These are phyloP conservation scores for Orthosia cruda DNA, from an alignment of 2,888 invertebrate species.

Conservation along the genomic window DNA sequence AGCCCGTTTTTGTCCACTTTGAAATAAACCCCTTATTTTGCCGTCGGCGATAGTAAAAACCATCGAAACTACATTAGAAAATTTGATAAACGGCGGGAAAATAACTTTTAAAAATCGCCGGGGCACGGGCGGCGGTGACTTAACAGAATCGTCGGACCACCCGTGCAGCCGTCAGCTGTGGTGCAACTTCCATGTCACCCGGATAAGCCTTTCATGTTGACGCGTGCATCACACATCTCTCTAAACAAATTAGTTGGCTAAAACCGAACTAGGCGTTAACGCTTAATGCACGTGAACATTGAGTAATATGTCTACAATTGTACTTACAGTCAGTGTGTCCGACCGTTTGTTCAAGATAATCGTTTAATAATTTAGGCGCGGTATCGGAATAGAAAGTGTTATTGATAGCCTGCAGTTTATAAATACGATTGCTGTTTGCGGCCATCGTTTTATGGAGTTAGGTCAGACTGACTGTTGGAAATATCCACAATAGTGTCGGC, in stretches of 20 bases:
- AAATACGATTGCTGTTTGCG: background rate
- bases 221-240: background rate
- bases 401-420: conserved; percentile 32
- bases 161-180: conserved; percentile 6
- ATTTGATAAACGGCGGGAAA: conserved; percentile 1
- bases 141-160: conserved; percentile 35
- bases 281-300: background rate
- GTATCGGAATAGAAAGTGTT: conserved; percentile 7
- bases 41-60: background rate
- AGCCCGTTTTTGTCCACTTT: background rate
- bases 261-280: background rate
- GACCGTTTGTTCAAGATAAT: too few species aligned
- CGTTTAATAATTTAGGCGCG: too few species aligned
- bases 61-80: conserved; percentile 6
- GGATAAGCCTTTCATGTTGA: background rate
- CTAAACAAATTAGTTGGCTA: background rate
- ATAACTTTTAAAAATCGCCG: conserved; percentile 2
- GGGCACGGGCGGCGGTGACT: background rate
- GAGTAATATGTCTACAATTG: background rate
- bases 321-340: background rate
- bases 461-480: background rate
- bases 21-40: background rate
- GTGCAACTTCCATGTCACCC: conserved; percentile 19
- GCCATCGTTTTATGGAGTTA: background rate
- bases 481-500: too few species aligned